Conservation (phyloP, 1,140 invertebrate genomes). For the Cotesia vestalis region DNA sequence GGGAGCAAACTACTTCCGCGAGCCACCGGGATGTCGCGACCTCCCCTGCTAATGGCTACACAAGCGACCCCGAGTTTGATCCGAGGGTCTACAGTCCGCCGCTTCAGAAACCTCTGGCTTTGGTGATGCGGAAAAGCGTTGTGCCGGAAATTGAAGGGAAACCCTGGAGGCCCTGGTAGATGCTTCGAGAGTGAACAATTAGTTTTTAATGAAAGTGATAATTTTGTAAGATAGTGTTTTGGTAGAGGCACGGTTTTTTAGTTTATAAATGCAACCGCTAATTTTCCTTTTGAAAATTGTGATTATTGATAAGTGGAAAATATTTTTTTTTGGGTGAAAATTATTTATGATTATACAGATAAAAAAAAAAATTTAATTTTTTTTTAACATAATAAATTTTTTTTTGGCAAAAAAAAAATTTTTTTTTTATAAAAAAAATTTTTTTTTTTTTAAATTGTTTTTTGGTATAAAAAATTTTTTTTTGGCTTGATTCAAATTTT, state of each 20-base stretch:
- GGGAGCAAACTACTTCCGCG: conserved; percentile 58
- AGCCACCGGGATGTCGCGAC: conserved; percentile 63
- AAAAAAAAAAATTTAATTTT: too few relatives aligned
- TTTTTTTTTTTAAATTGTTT: too few relatives aligned
- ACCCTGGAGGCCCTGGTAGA: conserved; percentile 78
- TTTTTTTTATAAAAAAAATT: too few relatives aligned
- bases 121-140: conserved; percentile 74
- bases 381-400: too few relatives aligned
- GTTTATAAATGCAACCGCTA: background rate
- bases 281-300: too few relatives aligned
- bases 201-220: conserved; percentile 7
- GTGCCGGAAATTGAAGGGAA: conserved; percentile 66
- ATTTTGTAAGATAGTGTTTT: conserved; percentile 4
- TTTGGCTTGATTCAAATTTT: too few relatives aligned
- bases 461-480: too few relatives aligned
- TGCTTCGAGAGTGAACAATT: background rate
- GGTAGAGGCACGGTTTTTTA: background rate
- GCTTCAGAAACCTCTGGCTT: conserved; percentile 72
- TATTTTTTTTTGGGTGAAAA: too few relatives aligned
- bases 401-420: too few relatives aligned
- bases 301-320: too few relatives aligned
- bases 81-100: conserved; percentile 66
- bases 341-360: too few relatives aligned
- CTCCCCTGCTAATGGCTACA: conserved; percentile 60
- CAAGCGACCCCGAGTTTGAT: conserved; percentile 60